Evolutionary conservation across 2,797 vertebrate species (phyloP).

Genomic region (Paguma larvata): DNA sequence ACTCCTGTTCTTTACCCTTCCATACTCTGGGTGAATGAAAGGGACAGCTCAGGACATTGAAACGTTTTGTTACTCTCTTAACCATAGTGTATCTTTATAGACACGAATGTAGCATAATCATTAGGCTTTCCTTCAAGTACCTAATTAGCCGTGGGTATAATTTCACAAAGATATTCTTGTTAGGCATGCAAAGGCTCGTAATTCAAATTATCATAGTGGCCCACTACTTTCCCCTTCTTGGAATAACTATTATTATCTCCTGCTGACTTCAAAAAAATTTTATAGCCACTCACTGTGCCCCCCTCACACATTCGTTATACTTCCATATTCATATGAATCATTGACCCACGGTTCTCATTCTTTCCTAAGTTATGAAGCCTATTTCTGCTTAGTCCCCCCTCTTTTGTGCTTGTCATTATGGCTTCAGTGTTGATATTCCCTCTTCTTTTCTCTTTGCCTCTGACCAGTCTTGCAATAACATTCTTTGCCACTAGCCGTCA

Average conservation of each 20-base stretch:
- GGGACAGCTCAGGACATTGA: background rate
- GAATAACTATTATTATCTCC: background rate
- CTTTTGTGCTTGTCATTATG: background rate
- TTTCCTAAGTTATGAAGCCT: background rate
- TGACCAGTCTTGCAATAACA: background rate
- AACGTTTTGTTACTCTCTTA: background rate
- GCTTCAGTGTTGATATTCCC: background rate
- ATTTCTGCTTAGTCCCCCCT: background rate
- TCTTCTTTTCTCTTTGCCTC: background rate
- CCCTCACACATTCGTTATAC: background rate
- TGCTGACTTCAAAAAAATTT: background rate
- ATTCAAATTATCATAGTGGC: background rate
- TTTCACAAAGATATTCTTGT: background rate
- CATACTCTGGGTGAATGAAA: background rate
- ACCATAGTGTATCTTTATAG: background rate
- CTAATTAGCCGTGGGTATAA: background rate
- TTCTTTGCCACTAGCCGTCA: background rate
- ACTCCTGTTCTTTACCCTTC: background rate
- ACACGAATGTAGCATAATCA: background rate
- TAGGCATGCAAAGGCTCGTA: background rate
- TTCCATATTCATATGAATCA: background rate
- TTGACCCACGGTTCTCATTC: background rate
- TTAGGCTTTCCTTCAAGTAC: background rate
- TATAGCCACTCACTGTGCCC: background rate
- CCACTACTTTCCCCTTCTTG: background rate